Evolutionary conservation across 2,888 invertebrate species (phyloP).

Genomic region (Slavum lentiscoides): DNA sequence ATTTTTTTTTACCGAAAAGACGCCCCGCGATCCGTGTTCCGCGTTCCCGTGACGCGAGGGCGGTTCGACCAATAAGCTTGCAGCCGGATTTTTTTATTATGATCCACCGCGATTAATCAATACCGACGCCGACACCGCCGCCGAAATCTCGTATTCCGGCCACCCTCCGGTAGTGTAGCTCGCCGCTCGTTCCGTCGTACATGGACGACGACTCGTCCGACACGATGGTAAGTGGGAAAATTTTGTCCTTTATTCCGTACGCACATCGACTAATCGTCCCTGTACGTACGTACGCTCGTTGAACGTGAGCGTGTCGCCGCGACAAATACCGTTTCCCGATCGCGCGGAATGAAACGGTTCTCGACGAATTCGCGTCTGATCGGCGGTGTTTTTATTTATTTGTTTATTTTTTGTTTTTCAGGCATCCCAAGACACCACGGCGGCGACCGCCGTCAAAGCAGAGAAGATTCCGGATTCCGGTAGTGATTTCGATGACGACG

Average conservation of each 20-base stretch:
- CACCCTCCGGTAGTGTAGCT: conserved; percentile 12
- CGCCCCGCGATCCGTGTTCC: neutral
- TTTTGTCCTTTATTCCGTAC: neutral
- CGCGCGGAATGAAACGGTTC: too few relatives aligned
- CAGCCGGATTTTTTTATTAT: conserved; percentile 50
- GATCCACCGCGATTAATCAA: conserved; percentile 50
- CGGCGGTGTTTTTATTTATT: too few relatives aligned
- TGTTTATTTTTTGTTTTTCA: conserved; percentile 54
- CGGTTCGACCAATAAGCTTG: conserved; percentile 52
- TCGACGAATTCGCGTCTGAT: too few relatives aligned
- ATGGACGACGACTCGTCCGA: conserved; percentile 22
- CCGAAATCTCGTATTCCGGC: conserved; percentile 39
- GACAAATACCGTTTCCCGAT: neutral
- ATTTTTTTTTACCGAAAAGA: too few relatives aligned
- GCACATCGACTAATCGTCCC: too few relatives aligned
- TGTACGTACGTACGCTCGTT: too few relatives aligned
- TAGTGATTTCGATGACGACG: conserved; percentile 60
- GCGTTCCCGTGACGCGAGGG: conserved; percentile 18
- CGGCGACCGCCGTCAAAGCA: conserved; percentile 12
- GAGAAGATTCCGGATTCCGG: conserved; percentile 55
- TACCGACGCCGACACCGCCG: conserved; percentile 46
- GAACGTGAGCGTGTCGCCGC: too few relatives aligned
- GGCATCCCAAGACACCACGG: conserved; percentile 37
- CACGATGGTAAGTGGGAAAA: conserved; percentile 26
- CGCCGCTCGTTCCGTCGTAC: conserved; percentile 14